Evolutionary conservation across 2,797 vertebrate species (phyloP), one percentile per base, ranked within the genome.

Genomic region (Acanthis flammea): DNA sequence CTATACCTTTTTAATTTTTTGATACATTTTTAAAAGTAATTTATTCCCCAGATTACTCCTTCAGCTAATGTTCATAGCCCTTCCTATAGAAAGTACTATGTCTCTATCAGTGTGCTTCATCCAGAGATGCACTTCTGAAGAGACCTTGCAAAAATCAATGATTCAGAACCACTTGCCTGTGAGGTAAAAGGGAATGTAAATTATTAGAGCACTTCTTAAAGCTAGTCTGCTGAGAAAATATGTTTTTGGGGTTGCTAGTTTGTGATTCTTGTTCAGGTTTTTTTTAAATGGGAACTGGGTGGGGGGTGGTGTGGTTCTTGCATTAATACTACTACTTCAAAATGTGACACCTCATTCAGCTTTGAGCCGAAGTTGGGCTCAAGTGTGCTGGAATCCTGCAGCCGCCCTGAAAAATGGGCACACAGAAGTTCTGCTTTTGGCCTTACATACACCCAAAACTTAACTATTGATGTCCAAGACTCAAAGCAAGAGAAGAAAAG

Each of bases 401-500:
- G 31, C 57, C 9, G 0, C 33, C 61, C 70, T 55, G 95, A 95
- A 78, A 97, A 93, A 95, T 76, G 95, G 97, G 68, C 93, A 25
- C 70, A 66, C 22, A 93, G 30, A 88, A 84, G 47, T 63, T 95
- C 95, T 4, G 33, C 54, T 60, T 25, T 28, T n/a, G 61, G 60
- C 62, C 92, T 94, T 39, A 88, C 88, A 22, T 97, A 96, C 58
- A 94, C 88, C 16, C 96, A 97, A 55, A 94, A 89, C 12, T 28
- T 97, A 50, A 93, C 91, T 72, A 92, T 97, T 53, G 63, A 96
- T 80, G 80, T 96, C 28, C 95, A 88, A 51, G 86, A 95, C 23
- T 68, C 90, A 70, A 92, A 96, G 28, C 5, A 19, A 24, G 90
- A 92, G 77, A 96, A 95, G 71, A 94, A 93, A 90, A 75, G 2